Evolutionary conservation across 1,140 invertebrate genomes (phyloP).

Genomic region (Drosophila pachea): DNA sequence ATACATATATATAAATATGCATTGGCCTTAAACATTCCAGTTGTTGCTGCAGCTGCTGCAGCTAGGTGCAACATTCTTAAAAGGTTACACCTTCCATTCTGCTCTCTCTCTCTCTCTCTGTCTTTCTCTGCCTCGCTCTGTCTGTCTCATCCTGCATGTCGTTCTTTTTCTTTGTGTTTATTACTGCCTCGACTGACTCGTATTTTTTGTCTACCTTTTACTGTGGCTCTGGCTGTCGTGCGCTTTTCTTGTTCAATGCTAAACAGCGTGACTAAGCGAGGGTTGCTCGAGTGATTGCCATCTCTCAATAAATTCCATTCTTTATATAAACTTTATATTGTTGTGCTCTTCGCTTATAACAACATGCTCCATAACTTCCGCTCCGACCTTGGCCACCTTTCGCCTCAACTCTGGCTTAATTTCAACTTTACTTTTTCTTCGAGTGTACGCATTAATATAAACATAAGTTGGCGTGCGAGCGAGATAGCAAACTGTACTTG

Average conservation of each 20-base stretch:
- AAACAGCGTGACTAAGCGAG: constrained; percentile 17
- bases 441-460: not conserved
- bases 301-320: not conserved
- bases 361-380: too few relatives aligned
- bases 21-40: constrained; percentile 56
- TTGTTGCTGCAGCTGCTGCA: constrained; percentile 25
- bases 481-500: not conserved
- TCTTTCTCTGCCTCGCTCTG: constrained; percentile 11
- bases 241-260: constrained; percentile 28
- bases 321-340: too few relatives aligned
- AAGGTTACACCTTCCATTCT: constrained; percentile 15
- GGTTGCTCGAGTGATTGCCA: not conserved
- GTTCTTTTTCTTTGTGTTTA: constrained; percentile 5
- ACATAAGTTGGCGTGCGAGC: not conserved
- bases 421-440: not conserved
- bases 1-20: constrained; percentile 41
- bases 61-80: constrained; percentile 69
- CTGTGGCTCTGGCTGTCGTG: constrained; percentile 27
- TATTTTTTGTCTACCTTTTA: constrained; percentile 20
- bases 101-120: constrained; percentile 5
- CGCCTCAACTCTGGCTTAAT: not conserved
- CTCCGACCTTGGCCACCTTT: not conserved
- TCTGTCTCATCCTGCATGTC: constrained; percentile 6
- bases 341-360: too few relatives aligned
- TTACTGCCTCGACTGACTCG: constrained; percentile 9